Base-by-base conservation (phyloP, 30 jellyfish, hydroid and myxozoan species). In the Haliclystus octoradiatus region DNA sequence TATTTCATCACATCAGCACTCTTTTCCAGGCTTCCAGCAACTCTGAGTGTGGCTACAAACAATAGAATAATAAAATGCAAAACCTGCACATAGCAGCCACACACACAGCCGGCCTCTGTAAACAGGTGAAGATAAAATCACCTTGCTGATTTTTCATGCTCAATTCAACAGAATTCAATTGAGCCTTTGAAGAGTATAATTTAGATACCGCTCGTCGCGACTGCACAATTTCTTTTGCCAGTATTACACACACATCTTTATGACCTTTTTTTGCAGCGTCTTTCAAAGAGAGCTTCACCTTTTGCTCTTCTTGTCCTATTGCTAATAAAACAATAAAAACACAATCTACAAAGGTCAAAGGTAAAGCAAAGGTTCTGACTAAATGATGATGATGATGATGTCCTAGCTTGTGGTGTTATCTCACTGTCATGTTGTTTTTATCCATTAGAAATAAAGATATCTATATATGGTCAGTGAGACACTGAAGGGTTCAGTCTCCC, bases 221-320 rank as follows among this genome's bases (percentile, higher is more conserved):
- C 25, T 82, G 76, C 26, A 89, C 76, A 12, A 89, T 71, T 64
- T 89, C 98, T 68, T 89, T 89, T 0, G 98, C 98, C 67, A 89
- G 69, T 33, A 89, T 89, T 28, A 70, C 33, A 52, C 98, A 89
- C 2, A 89, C 94, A 68, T 81, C 98, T 49, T 81, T 80, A 49
- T 89, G 80, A 24, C 98, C 98, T 63, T 89, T 89, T 28, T 89
- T 89, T 14, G 98, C 98, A 63, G 98, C 98, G 76, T 81, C 98
- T 61, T 89, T 89, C 52, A 89, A 49, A 27, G 98, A 89, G 34
- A 74, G 73, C 51, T 89, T 90, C n/a, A 89, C 98, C 63, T 82
- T 82, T 15, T 90, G 91, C 71, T 89, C 98, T 33, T 80, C 93
- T 82, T 68, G 75, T 71, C 80, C 76, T 28, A 89, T 89, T 0